Evolutionary conservation across 2,797 vertebrate genomes (phyloP).

Genomic region (Lacerta agilis): DNA sequence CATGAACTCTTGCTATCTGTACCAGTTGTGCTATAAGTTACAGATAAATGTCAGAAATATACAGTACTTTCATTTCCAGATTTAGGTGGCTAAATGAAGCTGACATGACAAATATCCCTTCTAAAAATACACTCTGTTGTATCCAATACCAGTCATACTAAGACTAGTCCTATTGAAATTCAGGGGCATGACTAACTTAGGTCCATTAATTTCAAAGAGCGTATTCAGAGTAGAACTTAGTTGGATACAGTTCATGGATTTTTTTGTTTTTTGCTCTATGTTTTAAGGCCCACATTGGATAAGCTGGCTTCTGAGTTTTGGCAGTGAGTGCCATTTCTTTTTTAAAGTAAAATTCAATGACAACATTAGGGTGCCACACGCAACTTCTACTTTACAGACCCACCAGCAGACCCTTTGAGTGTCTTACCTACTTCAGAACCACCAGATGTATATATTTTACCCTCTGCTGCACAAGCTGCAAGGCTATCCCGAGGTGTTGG

Average conservation of each 20-base stretch:
- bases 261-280: too few relatives aligned
- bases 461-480: slow-evolving; percentile 93
- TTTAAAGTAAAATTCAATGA: not conserved
- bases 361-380: not conserved
- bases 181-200: too few relatives aligned
- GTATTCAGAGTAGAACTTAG: too few relatives aligned
- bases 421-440: slow-evolving; percentile 97
- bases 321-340: not conserved
- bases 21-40: not conserved
- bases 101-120: not conserved
- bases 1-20: too few relatives aligned
- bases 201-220: too few relatives aligned
- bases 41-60: not conserved
- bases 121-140: not conserved
- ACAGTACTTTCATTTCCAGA: not conserved
- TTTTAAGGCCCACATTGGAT: too few relatives aligned
- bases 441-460: slow-evolving; percentile 98
- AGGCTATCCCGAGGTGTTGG: slow-evolving; percentile 96
- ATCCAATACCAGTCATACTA: too few relatives aligned
- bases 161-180: too few relatives aligned
- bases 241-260: too few relatives aligned
- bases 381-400: not conserved
- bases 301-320: too few relatives aligned
- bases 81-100: not conserved
- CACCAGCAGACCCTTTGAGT: not conserved